Evolutionary conservation across 2,113 vertebrate species (phyloP).

Genomic region (Electrona antarctica): DNA sequence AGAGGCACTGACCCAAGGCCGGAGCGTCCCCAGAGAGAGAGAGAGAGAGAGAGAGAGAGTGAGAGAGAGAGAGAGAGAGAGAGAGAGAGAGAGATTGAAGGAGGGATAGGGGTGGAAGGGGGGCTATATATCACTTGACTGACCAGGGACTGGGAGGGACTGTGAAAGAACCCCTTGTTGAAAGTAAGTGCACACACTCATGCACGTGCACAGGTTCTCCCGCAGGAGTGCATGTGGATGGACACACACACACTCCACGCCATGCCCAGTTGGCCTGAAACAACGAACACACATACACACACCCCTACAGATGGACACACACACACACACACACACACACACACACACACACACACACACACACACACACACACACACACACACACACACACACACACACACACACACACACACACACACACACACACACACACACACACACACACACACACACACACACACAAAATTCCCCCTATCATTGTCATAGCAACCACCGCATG

Average conservation of each 20-base stretch:
- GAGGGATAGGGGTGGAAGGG: constrained; percentile 4
- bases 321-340: constrained; percentile 5
- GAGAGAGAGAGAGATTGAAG: constrained; percentile 17
- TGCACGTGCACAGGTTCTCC: constrained; percentile 9
- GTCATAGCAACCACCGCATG: constrained; percentile 71
- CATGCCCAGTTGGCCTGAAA: too few species aligned
- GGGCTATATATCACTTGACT: constrained; percentile 40
- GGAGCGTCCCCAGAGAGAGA: constrained; percentile 27
- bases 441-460: constrained; percentile 13
- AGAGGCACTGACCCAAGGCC: constrained; percentile 57
- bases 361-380: background rate
- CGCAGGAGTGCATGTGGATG: constrained; percentile 14
- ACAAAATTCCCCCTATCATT: constrained; percentile 21
- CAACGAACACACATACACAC: too few species aligned
- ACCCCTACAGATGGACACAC: background rate
- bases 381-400: constrained; percentile 12
- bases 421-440: background rate
- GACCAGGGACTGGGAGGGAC: constrained; percentile 8
- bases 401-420: background rate
- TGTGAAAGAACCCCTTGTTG: constrained; percentile 58
- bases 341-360: background rate
- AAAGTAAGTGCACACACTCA: constrained; percentile 6
- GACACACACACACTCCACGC: constrained; percentile 11
- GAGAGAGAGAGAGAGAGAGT: background rate
- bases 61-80: background rate